These are phyloP conservation scores for Elanoides forficatus DNA, from an alignment of 2,113 vertebrate species.

Conservation along the genomic window DNA sequence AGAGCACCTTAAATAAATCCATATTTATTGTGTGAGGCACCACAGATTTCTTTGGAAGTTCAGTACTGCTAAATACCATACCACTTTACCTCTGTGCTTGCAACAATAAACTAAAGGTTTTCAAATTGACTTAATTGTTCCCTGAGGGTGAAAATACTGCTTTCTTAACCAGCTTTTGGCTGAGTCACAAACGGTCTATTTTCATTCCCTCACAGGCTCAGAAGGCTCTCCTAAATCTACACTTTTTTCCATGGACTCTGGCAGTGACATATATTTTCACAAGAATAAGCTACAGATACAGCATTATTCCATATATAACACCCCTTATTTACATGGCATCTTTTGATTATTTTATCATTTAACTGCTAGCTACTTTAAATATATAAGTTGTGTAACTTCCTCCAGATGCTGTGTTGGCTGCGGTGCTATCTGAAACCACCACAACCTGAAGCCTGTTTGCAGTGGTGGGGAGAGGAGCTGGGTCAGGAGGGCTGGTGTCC, in stretches of 20 bases:
- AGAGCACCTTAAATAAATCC: not conserved
- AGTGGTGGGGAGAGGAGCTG: not conserved
- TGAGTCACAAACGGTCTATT: not conserved
- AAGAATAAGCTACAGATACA: not conserved
- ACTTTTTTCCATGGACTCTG: not conserved
- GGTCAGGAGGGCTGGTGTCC: not conserved
- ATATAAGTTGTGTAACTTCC: not conserved
- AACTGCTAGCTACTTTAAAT: not conserved
- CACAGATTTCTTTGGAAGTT: not conserved
- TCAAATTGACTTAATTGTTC: not conserved
- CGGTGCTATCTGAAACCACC: not conserved
- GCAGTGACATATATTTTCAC: fast-evolving
- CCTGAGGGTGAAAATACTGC: not conserved
- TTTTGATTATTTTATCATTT: not conserved
- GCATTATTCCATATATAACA: not conserved
- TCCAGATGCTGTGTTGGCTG: not conserved
- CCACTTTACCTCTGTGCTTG: not conserved
- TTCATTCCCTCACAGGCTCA: not conserved
- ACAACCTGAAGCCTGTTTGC: not conserved
- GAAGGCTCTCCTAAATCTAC: not conserved
- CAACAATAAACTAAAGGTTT: not conserved
- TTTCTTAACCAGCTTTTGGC: not conserved
- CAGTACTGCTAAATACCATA: not conserved
- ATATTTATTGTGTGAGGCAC: not conserved
- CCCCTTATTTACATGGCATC: not conserved